These are phyloP conservation scores for Drosophila mayaguana DNA, from an alignment of 2,888 invertebrate genomes.

Conservation along the genomic window DNA sequence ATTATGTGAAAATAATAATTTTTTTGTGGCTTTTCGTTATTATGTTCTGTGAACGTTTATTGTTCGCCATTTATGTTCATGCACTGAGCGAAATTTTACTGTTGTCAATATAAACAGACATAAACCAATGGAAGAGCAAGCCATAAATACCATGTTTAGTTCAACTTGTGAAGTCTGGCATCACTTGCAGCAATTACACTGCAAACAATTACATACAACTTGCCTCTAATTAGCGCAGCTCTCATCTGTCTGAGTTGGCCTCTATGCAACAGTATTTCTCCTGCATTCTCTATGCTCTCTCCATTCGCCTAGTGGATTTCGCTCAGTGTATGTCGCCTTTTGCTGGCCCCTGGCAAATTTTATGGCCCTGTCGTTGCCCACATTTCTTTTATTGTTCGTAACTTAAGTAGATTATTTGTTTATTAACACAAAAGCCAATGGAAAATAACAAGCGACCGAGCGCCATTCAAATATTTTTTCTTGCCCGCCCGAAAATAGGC, in stretches of 20 bases:
- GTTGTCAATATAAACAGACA: background rate
- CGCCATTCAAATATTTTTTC: conserved; percentile 36
- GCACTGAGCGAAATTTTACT: conserved; percentile 42
- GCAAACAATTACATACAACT: background rate
- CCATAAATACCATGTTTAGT: background rate
- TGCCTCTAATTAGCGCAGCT: background rate
- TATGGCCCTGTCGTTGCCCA: conserved; percentile 64
- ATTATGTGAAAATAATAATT: conserved; percentile 73
- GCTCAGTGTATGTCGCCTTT: conserved; percentile 26
- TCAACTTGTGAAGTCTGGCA: background rate
- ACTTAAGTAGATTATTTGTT: conserved; percentile 77
- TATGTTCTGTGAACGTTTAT: conserved; percentile 39
- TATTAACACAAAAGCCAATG: conserved; percentile 74
- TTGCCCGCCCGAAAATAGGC: conserved; percentile 43
- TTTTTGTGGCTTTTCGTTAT: conserved; percentile 27
- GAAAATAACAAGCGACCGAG: conserved; percentile 25
- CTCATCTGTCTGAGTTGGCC: background rate
- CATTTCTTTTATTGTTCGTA: conserved; percentile 55
- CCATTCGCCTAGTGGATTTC: background rate
- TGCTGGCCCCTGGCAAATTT: conserved; percentile 51
- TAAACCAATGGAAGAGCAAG: too few relatives aligned
- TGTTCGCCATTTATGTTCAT: conserved; percentile 44
- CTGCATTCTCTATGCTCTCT: background rate
- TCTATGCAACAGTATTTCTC: background rate
- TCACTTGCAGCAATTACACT: background rate